phyloP scores from a whole-genome alignment of 2,113 vertebrate genomes.

The Symphodus melops region DNA sequence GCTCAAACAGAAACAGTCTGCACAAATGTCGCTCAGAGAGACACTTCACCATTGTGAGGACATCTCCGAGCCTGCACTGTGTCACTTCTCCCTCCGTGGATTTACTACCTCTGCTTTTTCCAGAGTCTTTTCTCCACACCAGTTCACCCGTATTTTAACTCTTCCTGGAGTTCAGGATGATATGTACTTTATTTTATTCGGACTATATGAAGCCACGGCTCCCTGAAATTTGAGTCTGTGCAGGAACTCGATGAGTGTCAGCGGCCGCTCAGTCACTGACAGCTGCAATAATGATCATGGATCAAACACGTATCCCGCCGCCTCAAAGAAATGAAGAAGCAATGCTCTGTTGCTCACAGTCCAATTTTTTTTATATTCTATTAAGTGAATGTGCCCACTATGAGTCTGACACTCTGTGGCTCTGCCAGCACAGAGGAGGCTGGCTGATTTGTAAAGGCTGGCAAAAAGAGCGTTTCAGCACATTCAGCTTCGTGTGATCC shows the following conservation, averaged over 20 bases:
- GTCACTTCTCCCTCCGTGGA: too few relatives aligned
- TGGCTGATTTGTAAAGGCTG: conserved; percentile 21
- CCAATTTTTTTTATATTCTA: conserved; percentile 57
- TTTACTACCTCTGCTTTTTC: not conserved
- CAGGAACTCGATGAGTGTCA: conserved; percentile 32
- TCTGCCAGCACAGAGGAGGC: conserved; percentile 21
- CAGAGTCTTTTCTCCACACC: too few relatives aligned
- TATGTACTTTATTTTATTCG: conserved; percentile 29
- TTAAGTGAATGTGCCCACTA: conserved; percentile 28
- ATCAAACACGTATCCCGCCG: conserved; percentile 34
- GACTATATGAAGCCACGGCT: conserved; percentile 29
- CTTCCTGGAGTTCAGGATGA: not conserved
- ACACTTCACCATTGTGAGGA: too few relatives aligned
- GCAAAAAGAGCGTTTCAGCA: conserved; percentile 19
- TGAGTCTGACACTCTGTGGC: conserved; percentile 2
- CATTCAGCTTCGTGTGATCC: conserved; percentile 6
- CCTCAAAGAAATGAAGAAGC: conserved; percentile 32
- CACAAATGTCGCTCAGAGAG: too few relatives aligned
- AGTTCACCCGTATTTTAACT: not conserved
- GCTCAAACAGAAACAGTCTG: too few relatives aligned
- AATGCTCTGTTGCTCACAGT: conserved; percentile 57
- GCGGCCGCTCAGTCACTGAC: conserved; percentile 32
- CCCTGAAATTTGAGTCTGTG: conserved; percentile 47
- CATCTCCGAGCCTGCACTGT: too few relatives aligned
- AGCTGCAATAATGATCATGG: conserved; percentile 56